Evolutionary conservation across 2,888 invertebrate genomes (phyloP), one percentile per base, ranked within the genome.

Genomic region (Pammene fasciana): DNA sequence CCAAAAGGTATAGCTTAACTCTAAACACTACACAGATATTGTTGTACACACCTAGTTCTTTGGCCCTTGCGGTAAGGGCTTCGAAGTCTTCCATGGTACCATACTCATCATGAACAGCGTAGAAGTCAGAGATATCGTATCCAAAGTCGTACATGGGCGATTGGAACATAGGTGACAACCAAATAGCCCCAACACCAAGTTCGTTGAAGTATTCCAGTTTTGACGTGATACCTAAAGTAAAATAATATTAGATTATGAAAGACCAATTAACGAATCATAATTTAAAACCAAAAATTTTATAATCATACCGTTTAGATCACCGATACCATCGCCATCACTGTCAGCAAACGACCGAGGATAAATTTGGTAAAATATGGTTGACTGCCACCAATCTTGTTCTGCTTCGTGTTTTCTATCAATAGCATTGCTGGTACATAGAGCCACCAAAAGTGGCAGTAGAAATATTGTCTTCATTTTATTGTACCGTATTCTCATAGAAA

Each of bases 101-200:
- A 79, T 95, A 97, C 61, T 94, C 92, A 3, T 94, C 93, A 62
- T 97, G 95, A 43, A 97, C 94, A 4, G 91, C 94, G 18, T 90
- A 94, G 79, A 95, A 96, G 82, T 96, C 94, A 0, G 95, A 90
- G 70, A 97, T 95, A 79, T 97, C 97, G 77, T 97, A 97, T 1
- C 97, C 97, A 80, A 96, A 96, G 82, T 97, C 97, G 11, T 94
- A 94, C 96, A 96, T 96, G 0, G 97, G 96, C 0, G 96, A 96
- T 73, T 93, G 89, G 76, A 89, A 93, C 75, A 97, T 95, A 0
- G 97, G 97, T 65, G 95, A 96, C 9, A 97, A 78, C 96, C 96
- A 96, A 46, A 96, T 92, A 5, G 95, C 95, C 0, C 93, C 94
- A 14, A 95, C 93, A 9, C 95, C 95, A 8, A 95, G 81, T 48